A percentile compares a stretch with the other conserved stretches of the same genome.
phyloP scores from a whole-genome alignment of 2,113 vertebrate genomes.

The Amazona guildingii region DNA sequence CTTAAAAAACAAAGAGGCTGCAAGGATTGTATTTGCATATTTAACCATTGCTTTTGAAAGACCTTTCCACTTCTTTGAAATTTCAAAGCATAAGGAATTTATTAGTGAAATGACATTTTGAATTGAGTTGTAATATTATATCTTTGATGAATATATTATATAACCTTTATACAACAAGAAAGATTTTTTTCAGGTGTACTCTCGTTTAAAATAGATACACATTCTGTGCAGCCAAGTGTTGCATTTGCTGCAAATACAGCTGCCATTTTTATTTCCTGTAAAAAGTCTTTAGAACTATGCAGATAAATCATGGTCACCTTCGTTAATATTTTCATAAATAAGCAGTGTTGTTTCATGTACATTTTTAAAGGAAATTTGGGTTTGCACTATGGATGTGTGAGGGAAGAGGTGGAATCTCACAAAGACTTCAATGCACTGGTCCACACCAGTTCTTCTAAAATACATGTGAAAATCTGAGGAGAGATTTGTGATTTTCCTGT shows the following conservation, averaged over 20 bases:
- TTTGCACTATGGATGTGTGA: neutral
- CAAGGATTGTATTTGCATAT: conserved; percentile 57
- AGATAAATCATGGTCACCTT: neutral
- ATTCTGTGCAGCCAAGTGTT: conserved; percentile 59
- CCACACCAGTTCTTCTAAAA: neutral
- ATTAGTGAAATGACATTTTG: conserved; percentile 63
- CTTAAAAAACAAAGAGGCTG: conserved; percentile 9
- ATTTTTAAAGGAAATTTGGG: neutral
- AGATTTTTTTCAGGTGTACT: conserved; percentile 20
- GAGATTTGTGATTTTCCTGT: neutral
- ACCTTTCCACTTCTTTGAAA: conserved; percentile 45
- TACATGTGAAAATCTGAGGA: neutral
- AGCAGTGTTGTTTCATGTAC: neutral
- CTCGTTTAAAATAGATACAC: conserved; percentile 66
- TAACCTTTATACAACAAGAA: conserved; percentile 57
- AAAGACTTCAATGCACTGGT: neutral
- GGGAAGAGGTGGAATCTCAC: neutral
- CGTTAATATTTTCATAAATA: neutral
- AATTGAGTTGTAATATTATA: conserved; percentile 67
- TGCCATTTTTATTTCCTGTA: conserved; percentile 50
- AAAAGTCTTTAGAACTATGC: neutral
- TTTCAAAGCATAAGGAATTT: conserved; percentile 61
- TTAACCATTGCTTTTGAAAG: conserved; percentile 65
- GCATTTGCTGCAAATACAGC: conserved; percentile 52
- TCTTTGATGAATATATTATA: conserved; percentile 20